Percentiles rank a stretch among this genome's conserved stretches.
Evolutionary conservation across 2,113 vertebrate species (phyloP).

Genomic region (Canis aureus): DNA sequence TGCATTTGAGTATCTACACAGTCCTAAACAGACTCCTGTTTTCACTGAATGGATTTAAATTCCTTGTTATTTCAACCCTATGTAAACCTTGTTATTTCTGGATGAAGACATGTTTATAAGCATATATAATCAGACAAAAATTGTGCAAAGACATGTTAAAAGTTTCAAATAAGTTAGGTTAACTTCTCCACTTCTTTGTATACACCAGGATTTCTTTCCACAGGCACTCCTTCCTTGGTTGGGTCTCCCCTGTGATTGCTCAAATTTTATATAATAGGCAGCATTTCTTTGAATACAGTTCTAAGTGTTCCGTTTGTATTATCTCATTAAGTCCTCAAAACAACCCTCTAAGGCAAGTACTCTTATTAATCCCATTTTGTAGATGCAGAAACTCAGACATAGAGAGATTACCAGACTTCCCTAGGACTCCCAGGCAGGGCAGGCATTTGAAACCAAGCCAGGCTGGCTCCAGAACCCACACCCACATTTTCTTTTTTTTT

Average conservation of each 20-base stretch:
- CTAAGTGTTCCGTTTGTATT: background rate
- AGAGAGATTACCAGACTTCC: background rate
- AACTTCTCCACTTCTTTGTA: background rate
- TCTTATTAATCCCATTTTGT: background rate
- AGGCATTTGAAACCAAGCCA: background rate
- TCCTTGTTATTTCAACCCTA: background rate
- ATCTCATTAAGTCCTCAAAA: background rate
- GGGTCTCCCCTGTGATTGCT: background rate
- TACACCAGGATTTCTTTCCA: background rate
- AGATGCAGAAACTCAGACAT: background rate
- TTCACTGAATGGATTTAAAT: background rate
- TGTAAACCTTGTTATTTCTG: background rate
- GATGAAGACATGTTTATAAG: conserved; percentile 13
- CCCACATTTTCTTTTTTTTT: background rate
- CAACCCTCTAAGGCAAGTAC: background rate
- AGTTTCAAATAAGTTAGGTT: background rate
- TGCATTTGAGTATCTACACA: background rate
- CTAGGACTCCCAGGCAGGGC: background rate
- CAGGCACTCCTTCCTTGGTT: background rate
- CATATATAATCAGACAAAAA: background rate
- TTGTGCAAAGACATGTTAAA: background rate
- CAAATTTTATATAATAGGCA: background rate
- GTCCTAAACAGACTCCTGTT: background rate
- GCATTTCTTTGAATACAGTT: background rate
- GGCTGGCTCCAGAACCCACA: background rate